Evolutionary conservation across 1,140 invertebrate genomes (phyloP).

Genomic region (Phocides pigmalion): DNA sequence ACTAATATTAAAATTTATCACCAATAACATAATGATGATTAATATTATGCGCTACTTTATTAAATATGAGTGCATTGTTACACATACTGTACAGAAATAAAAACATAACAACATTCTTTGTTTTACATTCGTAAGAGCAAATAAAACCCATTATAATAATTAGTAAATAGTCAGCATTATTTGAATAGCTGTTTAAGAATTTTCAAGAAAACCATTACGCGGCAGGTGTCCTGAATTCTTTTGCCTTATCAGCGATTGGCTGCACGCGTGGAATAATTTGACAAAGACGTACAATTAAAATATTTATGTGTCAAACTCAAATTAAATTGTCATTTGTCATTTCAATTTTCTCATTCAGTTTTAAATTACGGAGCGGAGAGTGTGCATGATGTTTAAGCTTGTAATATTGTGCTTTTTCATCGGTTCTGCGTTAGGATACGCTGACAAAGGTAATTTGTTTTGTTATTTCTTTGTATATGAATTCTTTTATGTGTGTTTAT

Average conservation of each 20-base stretch:
- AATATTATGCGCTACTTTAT: not conserved
- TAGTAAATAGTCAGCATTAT: slow-evolving; percentile 21
- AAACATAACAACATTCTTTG: not conserved
- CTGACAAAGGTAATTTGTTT: slow-evolving; percentile 52
- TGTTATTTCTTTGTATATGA: not conserved
- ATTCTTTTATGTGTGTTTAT: not conserved
- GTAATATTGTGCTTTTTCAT: slow-evolving; percentile 48
- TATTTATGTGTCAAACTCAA: not conserved
- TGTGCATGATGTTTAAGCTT: slow-evolving; percentile 41
- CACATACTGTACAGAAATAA: too few relatives aligned
- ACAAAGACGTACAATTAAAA: slow-evolving; percentile 7
- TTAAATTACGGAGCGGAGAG: slow-evolving; percentile 13
- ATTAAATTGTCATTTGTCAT: slow-evolving; percentile 37
- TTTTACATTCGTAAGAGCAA: not conserved
- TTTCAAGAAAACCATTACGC: slow-evolving; percentile 35
- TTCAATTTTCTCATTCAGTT: slow-evolving; percentile 25
- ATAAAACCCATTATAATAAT: not conserved
- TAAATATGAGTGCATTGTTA: too few relatives aligned
- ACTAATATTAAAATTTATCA: too few relatives aligned
- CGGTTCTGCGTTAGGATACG: slow-evolving; percentile 44
- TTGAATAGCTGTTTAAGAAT: slow-evolving; percentile 23
- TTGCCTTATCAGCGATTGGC: slow-evolving; percentile 6
- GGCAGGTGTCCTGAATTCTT: slow-evolving; percentile 33
- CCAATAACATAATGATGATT: not conserved
- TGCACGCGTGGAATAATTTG: not conserved